A percentile compares a stretch with the other conserved stretches of the same genome.
These are phyloP conservation scores for Arion vulgaris DNA, from an alignment of 1,140 invertebrate species.

Conservation along the genomic window DNA sequence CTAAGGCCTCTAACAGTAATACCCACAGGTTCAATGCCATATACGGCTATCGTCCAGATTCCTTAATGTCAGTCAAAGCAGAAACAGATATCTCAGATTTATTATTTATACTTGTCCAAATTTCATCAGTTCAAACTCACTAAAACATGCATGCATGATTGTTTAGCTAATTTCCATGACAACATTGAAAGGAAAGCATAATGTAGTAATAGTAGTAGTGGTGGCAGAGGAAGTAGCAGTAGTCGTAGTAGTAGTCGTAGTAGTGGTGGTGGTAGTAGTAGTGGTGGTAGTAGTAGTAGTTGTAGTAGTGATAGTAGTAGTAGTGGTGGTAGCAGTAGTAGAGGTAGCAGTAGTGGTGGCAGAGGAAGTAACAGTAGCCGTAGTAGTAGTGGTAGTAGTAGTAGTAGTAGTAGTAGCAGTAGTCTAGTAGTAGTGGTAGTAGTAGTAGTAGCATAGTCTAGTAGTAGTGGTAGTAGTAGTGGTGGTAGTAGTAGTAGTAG, in stretches of 20 bases:
- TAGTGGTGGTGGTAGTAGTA: background rate
- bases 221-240: background rate
- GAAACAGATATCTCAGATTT: background rate
- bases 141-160: background rate
- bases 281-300: constrained; percentile 9
- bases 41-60: background rate
- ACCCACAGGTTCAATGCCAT: background rate
- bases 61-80: background rate
- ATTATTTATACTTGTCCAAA: background rate
- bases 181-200: background rate
- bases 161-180: background rate
- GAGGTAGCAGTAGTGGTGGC: constrained; percentile 9
- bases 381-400: constrained; percentile 16
- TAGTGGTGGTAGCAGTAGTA: background rate
- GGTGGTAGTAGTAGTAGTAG: constrained; percentile 34
- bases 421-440: constrained; percentile 7
- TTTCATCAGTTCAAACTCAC: background rate
- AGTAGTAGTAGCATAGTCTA: constrained; percentile 33
- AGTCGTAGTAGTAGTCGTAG: constrained; percentile 1
- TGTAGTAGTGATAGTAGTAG: constrained; percentile 24
- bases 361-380: constrained; percentile 8
- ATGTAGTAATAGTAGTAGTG: constrained; percentile 1
- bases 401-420: constrained; percentile 13
- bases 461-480: constrained; percentile 33
- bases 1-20: background rate